A percentile compares a stretch with the other conserved stretches of the same genome.
Conservation (phyloP, 1,140 invertebrate genomes). For the Lepidotrigona ventralis region DNA sequence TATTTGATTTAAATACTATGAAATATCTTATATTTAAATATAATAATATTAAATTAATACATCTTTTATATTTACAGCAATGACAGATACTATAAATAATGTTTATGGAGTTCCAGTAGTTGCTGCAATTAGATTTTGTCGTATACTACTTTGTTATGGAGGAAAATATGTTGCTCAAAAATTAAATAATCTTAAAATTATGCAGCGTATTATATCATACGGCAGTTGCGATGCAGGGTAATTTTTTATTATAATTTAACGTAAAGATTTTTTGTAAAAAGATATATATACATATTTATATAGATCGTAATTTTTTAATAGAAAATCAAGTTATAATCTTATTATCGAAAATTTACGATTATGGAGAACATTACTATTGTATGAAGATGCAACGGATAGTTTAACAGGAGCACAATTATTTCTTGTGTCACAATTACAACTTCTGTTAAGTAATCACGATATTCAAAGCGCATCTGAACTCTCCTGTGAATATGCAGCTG, state of each 20-base stretch:
- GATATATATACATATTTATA: not conserved
- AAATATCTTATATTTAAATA: conserved; percentile 3
- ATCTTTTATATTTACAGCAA: conserved; percentile 37
- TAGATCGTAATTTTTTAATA: conserved; percentile 42
- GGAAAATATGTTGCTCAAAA: conserved; percentile 67
- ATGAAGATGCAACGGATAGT: conserved; percentile 68
- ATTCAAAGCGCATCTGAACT: conserved; percentile 69
- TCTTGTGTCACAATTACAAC: conserved; percentile 69
- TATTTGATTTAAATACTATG: not conserved
- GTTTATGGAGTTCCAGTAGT: conserved; percentile 70
- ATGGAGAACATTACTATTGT: conserved; percentile 72
- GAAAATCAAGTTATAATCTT: conserved; percentile 62
- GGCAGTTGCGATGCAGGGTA: conserved; percentile 68
- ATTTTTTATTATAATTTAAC: conserved; percentile 27
- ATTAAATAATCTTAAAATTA: conserved; percentile 69
- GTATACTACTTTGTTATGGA: conserved; percentile 71
- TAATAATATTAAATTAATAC: conserved; percentile 23
- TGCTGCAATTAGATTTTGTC: conserved; percentile 71
- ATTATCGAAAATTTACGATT: conserved; percentile 74
- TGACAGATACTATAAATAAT: conserved; percentile 57
- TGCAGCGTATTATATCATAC: conserved; percentile 72
- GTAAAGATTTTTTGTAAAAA: not conserved
- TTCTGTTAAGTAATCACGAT: conserved; percentile 70
- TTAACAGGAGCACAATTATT: conserved; percentile 64
- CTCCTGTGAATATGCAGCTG: conserved; percentile 72